phyloP scores from a whole-genome alignment of 2,113 vertebrate genomes.

The Tychaedon coryphoeus region DNA sequence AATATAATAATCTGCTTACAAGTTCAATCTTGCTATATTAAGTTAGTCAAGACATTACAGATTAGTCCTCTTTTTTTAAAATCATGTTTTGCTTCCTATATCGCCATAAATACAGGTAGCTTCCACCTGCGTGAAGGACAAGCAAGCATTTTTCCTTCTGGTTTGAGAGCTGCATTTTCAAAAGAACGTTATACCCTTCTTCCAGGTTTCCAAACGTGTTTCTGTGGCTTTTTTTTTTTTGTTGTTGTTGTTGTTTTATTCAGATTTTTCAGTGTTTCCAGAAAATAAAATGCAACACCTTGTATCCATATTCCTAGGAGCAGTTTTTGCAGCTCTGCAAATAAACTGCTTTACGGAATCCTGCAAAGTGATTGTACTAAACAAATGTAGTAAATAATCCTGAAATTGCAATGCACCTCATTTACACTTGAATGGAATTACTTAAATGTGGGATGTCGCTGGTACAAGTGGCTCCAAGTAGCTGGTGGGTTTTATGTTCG shows the following conservation, averaged over 20 bases:
- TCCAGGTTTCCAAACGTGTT: not conserved
- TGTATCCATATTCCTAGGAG: not conserved
- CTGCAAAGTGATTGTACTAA: constrained; percentile 38
- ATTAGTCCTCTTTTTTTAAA: not conserved
- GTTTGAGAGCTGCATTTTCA: not conserved
- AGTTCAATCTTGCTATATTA: not conserved
- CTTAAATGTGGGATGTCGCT: not conserved
- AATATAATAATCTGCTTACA: constrained; percentile 23
- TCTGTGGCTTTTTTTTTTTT: not conserved
- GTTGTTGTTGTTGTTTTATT: not conserved
- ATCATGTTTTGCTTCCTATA: not conserved
- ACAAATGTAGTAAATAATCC: constrained; percentile 51
- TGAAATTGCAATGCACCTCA: constrained; percentile 8
- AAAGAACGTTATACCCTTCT: not conserved
- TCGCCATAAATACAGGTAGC: not conserved
- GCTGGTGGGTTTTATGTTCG: not conserved
- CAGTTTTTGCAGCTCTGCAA: constrained; percentile 26
- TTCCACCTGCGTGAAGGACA: not conserved
- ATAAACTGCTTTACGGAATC: not conserved
- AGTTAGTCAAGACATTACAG: not conserved
- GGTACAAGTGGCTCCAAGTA: constrained; percentile 6
- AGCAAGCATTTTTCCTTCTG: not conserved
- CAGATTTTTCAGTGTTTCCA: not conserved
- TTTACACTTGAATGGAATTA: constrained; percentile 49
- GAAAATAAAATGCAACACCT: not conserved